Evolutionary conservation across 1,140 invertebrate species (phyloP).

Genomic region (Tenebrio molitor): DNA sequence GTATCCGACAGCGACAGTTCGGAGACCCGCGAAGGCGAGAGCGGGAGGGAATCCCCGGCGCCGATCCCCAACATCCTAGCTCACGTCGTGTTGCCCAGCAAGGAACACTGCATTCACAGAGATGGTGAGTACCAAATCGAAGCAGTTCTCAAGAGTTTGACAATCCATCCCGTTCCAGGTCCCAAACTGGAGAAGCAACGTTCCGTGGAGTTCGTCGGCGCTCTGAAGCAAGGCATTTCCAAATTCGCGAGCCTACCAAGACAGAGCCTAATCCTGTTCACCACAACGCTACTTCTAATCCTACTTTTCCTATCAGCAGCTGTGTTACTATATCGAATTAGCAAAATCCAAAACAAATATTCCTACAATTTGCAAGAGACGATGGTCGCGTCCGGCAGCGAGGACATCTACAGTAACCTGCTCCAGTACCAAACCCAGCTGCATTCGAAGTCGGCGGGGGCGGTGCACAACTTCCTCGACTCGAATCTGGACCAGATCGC

Average conservation of each 20-base stretch:
- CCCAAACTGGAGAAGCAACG: constrained; percentile 16
- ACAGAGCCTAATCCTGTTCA: constrained; percentile 64
- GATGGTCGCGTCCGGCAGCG: constrained; percentile 64
- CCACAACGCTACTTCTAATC: constrained; percentile 66
- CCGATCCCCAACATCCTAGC: constrained; percentile 17
- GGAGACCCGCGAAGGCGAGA: constrained; percentile 59
- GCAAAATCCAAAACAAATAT: constrained; percentile 67
- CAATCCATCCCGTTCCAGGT: neutral
- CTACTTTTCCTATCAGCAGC: constrained; percentile 68
- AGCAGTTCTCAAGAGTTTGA: neutral
- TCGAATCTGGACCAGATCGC: constrained; percentile 74
- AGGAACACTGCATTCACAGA: neutral
- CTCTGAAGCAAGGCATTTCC: constrained; percentile 54
- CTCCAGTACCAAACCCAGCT: constrained; percentile 72
- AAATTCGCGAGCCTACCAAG: constrained; percentile 58
- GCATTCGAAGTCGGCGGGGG: constrained; percentile 73
- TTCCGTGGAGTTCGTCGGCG: constrained; percentile 12
- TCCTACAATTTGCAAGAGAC: constrained; percentile 54
- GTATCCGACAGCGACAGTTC: constrained; percentile 56
- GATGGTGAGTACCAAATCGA: neutral
- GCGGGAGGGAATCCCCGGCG: constrained; percentile 58
- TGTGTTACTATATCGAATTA: constrained; percentile 67
- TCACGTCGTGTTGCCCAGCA: neutral
- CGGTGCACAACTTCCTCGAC: constrained; percentile 74
- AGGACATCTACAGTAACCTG: constrained; percentile 73